Evolutionary conservation across 1,140 invertebrate species (phyloP).

Genomic region (Brachionus manjavacas): DNA sequence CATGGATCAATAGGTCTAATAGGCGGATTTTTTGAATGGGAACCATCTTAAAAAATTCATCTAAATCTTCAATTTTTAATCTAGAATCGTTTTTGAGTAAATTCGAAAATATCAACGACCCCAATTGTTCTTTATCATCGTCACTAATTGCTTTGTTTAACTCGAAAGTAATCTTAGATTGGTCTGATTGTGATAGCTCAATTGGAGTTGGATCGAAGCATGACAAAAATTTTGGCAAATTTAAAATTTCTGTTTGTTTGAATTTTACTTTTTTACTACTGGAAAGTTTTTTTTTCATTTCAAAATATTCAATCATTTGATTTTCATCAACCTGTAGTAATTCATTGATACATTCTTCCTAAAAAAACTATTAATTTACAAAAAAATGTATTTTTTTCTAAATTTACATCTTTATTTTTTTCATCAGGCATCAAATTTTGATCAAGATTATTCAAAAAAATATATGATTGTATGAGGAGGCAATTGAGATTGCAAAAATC

Average conservation of each 20-base stretch:
- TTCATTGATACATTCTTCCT: neutral
- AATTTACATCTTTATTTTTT: neutral
- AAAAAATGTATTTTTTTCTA: neutral
- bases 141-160: neutral
- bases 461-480: neutral
- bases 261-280: slow-evolving; percentile 6
- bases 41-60: neutral
- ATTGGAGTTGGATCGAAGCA: neutral
- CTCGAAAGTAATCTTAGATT: neutral
- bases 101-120: neutral
- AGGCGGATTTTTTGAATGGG: slow-evolving; percentile 1
- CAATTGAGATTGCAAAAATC: neutral
- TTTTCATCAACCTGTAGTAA: neutral
- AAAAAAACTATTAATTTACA: neutral
- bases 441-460: neutral
- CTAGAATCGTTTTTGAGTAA: neutral
- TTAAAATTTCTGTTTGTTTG: neutral
- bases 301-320: neutral
- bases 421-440: neutral
- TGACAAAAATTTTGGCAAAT: slow-evolving; percentile 20
- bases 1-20: slow-evolving; percentile 17
- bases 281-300: neutral
- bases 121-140: slow-evolving; percentile 9
- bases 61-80: neutral
- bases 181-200: neutral